A percentile compares a stretch with the other conserved stretches of the same genome.
Conservation (phyloP, 1,140 invertebrate species). For the Pachypsylla venusta region DNA sequence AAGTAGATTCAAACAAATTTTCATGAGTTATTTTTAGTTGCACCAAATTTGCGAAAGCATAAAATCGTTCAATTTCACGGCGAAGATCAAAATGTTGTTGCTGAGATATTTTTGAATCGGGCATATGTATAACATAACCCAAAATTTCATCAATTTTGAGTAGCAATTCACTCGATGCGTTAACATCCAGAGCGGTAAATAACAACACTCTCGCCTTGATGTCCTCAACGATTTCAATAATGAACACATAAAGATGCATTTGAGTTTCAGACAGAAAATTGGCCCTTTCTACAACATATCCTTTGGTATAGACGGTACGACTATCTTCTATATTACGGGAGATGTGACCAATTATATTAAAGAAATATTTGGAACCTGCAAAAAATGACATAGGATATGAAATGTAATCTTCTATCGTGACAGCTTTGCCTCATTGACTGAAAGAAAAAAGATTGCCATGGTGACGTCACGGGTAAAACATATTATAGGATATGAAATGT, state of each 20-base stretch:
- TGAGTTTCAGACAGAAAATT: background rate
- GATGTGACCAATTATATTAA: background rate
- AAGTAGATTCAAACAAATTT: background rate
- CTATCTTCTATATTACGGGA: background rate
- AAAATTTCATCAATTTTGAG: background rate
- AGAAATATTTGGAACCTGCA: background rate
- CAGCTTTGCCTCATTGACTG: too few relatives aligned
- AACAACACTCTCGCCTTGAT: background rate
- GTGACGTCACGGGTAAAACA: too few relatives aligned
- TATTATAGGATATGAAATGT: too few relatives aligned
- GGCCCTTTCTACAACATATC: background rate
- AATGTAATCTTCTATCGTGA: too few relatives aligned
- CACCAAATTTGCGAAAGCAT: slow-evolving; percentile 14
- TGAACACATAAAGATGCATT: background rate
- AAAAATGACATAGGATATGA: too few relatives aligned
- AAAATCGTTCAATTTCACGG: slow-evolving; percentile 18
- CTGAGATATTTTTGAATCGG: background rate
- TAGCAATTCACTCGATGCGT: background rate
- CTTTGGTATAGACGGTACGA: background rate
- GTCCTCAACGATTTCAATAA: background rate
- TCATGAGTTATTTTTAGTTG: background rate
- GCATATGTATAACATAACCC: background rate
- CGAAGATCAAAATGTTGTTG: slow-evolving; percentile 16
- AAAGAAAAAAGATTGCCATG: too few relatives aligned
- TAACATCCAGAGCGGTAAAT: background rate